Conservation (phyloP, 2,797 vertebrate species). For the Sebastes vulpes region DNA sequence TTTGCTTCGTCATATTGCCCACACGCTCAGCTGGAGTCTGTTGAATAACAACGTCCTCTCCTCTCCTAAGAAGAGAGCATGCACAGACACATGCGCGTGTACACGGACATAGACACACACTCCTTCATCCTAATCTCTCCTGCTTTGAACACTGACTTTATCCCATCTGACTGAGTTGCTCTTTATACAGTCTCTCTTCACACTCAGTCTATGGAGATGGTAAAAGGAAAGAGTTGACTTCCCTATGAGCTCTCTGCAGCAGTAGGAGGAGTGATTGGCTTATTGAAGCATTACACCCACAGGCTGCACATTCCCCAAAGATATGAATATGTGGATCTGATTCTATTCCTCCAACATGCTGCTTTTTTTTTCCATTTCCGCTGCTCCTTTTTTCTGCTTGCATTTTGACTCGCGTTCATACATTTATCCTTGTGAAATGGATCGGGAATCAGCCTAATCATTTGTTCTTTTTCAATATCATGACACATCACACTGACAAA, state of each 20-base stretch:
- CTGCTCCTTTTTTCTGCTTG: background rate
- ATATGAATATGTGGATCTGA: slow-evolving; percentile 25
- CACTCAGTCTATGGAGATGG: slow-evolving; percentile 24
- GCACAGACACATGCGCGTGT: background rate
- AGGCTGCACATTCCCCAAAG: too few species aligned
- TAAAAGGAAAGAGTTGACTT: slow-evolving; percentile 37
- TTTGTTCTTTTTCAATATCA: background rate
- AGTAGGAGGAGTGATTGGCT: slow-evolving; percentile 11
- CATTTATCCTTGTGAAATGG: background rate
- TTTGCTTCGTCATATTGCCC: slow-evolving; percentile 43
- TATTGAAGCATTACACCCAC: too few species aligned
- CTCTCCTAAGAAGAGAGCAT: slow-evolving; percentile 1
- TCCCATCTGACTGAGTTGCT: slow-evolving; percentile 44
- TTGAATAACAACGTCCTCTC: slow-evolving; percentile 1
- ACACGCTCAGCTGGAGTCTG: slow-evolving; percentile 4
- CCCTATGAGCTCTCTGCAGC: slow-evolving; percentile 11
- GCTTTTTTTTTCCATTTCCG: background rate
- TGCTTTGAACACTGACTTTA: slow-evolving; percentile 34
- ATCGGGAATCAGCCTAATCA: background rate
- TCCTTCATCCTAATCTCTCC: slow-evolving; percentile 11
- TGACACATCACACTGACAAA: background rate
- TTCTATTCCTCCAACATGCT: background rate
- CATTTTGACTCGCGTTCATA: background rate
- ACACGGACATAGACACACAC: background rate
- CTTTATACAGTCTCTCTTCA: slow-evolving; percentile 26